Evolutionary conservation across 2,113 vertebrate genomes (phyloP), one percentile per base, ranked within the genome.

Genomic region (Ibidorhyncha struthersii): DNA sequence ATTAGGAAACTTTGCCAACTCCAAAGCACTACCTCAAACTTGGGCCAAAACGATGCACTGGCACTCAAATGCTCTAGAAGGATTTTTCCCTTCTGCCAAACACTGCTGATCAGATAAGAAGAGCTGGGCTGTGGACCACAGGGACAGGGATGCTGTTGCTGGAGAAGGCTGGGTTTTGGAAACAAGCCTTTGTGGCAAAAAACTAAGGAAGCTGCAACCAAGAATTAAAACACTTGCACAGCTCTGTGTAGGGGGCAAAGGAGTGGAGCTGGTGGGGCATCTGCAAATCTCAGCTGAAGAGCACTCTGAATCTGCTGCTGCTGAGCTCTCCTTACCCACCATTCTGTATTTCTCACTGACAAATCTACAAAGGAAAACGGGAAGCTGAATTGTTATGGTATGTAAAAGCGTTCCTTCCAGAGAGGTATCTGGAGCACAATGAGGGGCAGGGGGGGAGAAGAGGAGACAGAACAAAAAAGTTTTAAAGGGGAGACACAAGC

Each of bases 51-150:
- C 0, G 0, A 96, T 72, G 71, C 67, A 66, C 62, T 79, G 74
- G 52, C 62, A 76, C 61, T 77, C 30, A 71, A 74, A 84, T 14
- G 34, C 47, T 95, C 61, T 50, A 50, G 22, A 50, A 50, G 49
- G 49, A 50, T 45, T 89, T 74, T 58, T 53, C 32, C 25, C 9
- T 79, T 70, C 66, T 92, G 78, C 77, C 91, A 92, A 79, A 85
- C 8, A 8, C 73, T 89, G 71, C 74, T 86, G 62, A 91, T 89
- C 81, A 94, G 91, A 94, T 93, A 81, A 96, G 74, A 69, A 69
- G 53, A 90, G 58, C 62, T 62, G 86, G 58, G 70, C 65, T 82
- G 30, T 41, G 66, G 66, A 91, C 66, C 32, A 66, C 40, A 29
- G 71, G 34, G 50, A 76, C 25, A 69, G 67, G 45, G 82, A 49